Evolutionary conservation across 2,113 vertebrate genomes (phyloP).

Genomic region (Otocyon megalotis): DNA sequence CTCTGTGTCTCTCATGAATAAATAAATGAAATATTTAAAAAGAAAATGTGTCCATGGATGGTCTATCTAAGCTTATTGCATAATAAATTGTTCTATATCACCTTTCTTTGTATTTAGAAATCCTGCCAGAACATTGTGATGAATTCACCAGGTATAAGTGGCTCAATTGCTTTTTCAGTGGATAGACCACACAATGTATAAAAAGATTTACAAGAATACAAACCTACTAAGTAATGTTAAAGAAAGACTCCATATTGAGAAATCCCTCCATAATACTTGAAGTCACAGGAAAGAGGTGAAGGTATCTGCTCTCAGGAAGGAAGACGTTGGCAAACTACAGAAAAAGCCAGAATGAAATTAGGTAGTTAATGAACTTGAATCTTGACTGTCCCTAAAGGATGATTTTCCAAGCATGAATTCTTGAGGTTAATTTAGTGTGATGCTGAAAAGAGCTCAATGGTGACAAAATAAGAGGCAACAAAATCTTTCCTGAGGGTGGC

Average conservation of each 20-base stretch:
- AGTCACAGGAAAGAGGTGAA: not conserved
- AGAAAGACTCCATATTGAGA: not conserved
- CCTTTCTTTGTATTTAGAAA: conserved; percentile 9
- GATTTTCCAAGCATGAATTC: not conserved
- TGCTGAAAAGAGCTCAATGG: not conserved
- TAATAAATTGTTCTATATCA: conserved; percentile 9
- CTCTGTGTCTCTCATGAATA: too few species aligned
- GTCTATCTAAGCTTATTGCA: not conserved
- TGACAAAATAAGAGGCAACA: not conserved
- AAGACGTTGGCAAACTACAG: not conserved
- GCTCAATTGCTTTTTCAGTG: not conserved
- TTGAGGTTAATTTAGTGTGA: not conserved
- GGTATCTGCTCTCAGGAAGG: not conserved
- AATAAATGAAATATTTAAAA: too few species aligned
- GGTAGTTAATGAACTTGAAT: not conserved
- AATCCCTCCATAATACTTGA: not conserved
- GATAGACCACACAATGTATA: not conserved
- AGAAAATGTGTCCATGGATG: not conserved
- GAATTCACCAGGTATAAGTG: not conserved
- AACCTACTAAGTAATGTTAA: not conserved
- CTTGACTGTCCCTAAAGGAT: not conserved
- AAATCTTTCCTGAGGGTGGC: not conserved
- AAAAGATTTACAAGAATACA: not conserved
- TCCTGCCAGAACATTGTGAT: not conserved
- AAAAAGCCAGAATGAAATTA: not conserved